Evolutionary conservation across 1,140 invertebrate genomes (phyloP).

Genomic region (Dryas iulia): DNA sequence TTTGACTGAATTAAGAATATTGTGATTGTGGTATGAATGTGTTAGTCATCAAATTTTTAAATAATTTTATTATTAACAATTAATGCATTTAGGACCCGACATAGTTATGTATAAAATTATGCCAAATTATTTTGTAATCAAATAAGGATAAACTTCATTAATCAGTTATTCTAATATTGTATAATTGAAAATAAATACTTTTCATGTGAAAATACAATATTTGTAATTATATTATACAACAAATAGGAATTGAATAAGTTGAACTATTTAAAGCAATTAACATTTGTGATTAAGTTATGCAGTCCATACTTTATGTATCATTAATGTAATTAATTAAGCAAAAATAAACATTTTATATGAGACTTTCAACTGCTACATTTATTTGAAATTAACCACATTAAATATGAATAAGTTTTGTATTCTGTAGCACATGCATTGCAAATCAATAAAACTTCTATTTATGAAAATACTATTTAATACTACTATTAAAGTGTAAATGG

Average conservation of each 20-base stretch:
- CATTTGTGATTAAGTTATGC: conserved; percentile 66
- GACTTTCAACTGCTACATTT: conserved; percentile 65
- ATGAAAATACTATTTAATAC: background rate
- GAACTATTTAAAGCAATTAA: conserved; percentile 48
- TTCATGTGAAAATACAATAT: conserved; percentile 31
- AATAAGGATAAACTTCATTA: conserved; percentile 41
- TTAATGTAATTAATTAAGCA: conserved; percentile 67
- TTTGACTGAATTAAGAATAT: conserved; percentile 70
- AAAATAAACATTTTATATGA: conserved; percentile 79
- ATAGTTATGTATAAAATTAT: conserved; percentile 70
- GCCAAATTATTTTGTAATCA: conserved; percentile 77
- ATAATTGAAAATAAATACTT: conserved; percentile 15
- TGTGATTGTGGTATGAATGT: conserved; percentile 75
- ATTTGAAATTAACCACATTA: background rate
- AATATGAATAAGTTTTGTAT: too few relatives aligned
- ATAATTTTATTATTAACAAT: conserved; percentile 62
- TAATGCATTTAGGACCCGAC: conserved; percentile 73
- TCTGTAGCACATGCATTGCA: too few relatives aligned
- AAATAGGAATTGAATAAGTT: conserved; percentile 58
- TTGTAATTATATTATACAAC: conserved; percentile 33
- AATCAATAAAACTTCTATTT: background rate
- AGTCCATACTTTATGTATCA: conserved; percentile 73
- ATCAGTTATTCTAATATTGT: conserved; percentile 29
- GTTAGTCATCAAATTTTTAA: conserved; percentile 60
- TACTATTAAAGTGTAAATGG: background rate